These are phyloP conservation scores for Rhinolophus sinicus DNA, from an alignment of 2,113 vertebrate genomes.

Conservation along the genomic window DNA sequence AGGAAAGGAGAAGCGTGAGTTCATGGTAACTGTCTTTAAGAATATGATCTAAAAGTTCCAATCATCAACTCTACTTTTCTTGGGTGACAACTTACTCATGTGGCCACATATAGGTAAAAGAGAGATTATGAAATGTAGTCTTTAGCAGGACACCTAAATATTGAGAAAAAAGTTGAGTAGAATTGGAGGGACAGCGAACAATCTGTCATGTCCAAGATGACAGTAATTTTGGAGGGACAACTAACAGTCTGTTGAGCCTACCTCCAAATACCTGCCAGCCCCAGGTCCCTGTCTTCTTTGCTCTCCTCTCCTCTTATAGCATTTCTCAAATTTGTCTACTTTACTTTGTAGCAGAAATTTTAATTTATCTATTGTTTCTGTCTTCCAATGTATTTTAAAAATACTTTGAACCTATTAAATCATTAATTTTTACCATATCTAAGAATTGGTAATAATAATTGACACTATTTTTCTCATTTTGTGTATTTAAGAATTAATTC, in stretches of 20 bases:
- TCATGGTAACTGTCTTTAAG: neutral
- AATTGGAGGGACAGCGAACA: neutral
- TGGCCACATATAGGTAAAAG: neutral
- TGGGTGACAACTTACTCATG: neutral
- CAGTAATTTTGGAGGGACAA: neutral
- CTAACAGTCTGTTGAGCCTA: neutral
- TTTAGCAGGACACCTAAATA: neutral
- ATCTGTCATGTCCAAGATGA: neutral
- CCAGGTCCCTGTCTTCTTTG: neutral
- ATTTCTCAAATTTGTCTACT: neutral
- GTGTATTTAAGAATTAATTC: neutral
- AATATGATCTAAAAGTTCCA: neutral
- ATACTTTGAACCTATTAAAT: slow-evolving; percentile 30
- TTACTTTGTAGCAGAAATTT: neutral
- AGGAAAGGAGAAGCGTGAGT: neutral
- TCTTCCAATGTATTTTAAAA: neutral
- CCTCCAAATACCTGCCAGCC: neutral
- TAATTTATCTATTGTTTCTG: neutral
- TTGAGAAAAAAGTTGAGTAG: neutral
- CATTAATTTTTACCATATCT: neutral
- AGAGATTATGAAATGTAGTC: neutral
- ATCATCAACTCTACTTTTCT: neutral
- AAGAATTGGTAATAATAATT: neutral
- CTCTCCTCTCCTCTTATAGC: neutral
- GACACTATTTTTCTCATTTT: neutral